A percentile compares a stretch with the other conserved stretches of the same genome.
Conservation (phyloP, 2,888 invertebrate genomes). For the Athripsodes cinereus region DNA sequence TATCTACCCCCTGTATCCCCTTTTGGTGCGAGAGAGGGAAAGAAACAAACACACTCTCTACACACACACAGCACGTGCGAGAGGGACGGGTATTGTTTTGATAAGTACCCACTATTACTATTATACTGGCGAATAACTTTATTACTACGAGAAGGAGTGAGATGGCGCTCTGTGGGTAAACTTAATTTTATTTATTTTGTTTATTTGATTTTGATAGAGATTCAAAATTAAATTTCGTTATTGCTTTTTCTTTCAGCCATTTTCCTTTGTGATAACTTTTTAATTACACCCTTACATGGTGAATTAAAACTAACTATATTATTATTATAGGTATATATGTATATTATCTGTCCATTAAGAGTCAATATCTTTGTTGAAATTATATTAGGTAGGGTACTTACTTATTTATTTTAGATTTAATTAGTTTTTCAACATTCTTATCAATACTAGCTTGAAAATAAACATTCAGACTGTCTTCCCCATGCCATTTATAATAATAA, state of each 20-base stretch:
- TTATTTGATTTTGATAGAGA: slow-evolving; percentile 2
- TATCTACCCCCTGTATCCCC: slow-evolving; percentile 2
- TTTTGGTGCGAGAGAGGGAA: slow-evolving; percentile 9
- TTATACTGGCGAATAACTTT: not conserved
- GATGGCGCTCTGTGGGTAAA: not conserved
- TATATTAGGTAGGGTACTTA: no score
- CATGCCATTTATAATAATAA: no score
- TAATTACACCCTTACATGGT: not conserved
- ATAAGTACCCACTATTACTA: no score
- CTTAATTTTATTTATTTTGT: slow-evolving; percentile 1
- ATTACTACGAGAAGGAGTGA: slow-evolving; percentile 1
- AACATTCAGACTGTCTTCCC: no score
- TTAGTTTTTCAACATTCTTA: no score
- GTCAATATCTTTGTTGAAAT: no score
- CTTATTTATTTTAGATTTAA: no score
- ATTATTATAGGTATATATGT: no score
- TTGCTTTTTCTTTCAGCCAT: slow-evolving; percentile 1
- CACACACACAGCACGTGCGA: not conserved
- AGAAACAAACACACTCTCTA: not conserved
- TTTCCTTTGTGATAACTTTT: slow-evolving; percentile 1
- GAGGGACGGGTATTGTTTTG: not conserved
- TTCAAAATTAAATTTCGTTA: not conserved
- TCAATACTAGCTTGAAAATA: no score
- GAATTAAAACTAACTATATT: no score
- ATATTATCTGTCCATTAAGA: no score